Evolutionary conservation across 1,140 invertebrate genomes (phyloP).

Genomic region (Lasioglossum baleicum): DNA sequence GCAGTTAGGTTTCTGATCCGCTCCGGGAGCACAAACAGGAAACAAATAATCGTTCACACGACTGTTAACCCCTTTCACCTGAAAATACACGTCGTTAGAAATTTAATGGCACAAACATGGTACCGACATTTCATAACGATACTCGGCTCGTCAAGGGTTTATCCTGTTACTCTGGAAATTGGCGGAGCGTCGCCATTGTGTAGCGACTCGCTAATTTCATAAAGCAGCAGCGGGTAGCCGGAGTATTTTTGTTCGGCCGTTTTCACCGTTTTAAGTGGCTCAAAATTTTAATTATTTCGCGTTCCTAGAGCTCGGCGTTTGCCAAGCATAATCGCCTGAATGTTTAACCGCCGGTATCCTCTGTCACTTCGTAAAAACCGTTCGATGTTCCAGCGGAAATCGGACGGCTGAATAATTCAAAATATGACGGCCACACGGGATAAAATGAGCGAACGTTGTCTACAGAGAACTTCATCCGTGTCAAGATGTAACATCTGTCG

Average conservation of each 20-base stretch:
- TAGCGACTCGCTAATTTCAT: neutral
- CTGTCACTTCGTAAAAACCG: neutral
- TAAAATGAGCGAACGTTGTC: neutral
- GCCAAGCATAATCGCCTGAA: neutral
- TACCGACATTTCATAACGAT: neutral
- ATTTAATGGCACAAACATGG: neutral
- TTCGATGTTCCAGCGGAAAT: neutral
- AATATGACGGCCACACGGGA: neutral
- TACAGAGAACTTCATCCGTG: neutral
- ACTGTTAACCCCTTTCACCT: neutral
- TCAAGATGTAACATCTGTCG: neutral
- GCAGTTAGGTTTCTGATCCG: too few relatives aligned
- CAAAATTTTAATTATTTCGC: conserved; percentile 18
- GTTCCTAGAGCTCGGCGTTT: neutral
- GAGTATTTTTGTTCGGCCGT: neutral
- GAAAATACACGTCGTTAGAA: neutral
- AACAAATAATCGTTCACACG: too few relatives aligned
- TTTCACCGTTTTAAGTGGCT: neutral
- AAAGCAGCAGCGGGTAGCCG: neutral
- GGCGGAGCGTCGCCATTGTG: neutral
- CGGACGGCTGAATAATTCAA: conserved; percentile 2
- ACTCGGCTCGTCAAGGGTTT: conserved; percentile 22
- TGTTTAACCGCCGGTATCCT: neutral
- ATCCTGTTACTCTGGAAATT: neutral
- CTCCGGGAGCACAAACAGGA: too few relatives aligned